phyloP scores from a whole-genome alignment of 2,888 invertebrate species.

The Teleogryllus oceanicus region DNA sequence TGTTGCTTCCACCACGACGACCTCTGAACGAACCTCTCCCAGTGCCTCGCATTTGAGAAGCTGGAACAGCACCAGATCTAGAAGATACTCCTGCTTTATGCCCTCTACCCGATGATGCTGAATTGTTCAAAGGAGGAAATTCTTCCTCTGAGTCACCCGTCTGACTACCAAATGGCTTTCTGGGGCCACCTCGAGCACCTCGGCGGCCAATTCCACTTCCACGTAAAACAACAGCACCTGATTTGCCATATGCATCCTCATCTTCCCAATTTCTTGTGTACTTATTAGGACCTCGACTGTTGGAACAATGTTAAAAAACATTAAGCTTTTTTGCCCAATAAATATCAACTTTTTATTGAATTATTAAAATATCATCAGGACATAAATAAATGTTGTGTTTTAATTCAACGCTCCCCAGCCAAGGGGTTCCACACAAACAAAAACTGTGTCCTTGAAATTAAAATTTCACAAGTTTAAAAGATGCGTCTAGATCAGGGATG shows the following conservation, averaged over 20 bases:
- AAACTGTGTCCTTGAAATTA: too few species aligned
- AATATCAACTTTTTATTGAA: too few species aligned
- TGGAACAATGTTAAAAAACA: conserved; percentile 23
- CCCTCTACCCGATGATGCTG: not conserved
- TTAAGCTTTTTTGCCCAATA: conserved; percentile 19
- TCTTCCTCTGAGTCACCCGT: conserved; percentile 34
- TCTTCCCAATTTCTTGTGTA: conserved; percentile 92
- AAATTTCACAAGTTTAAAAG: too few species aligned
- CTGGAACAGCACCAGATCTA: not conserved
- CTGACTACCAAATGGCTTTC: not conserved
- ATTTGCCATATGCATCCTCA: conserved; percentile 78
- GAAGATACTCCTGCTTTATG: not conserved
- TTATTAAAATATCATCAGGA: too few species aligned
- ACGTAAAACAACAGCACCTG: conserved; percentile 43
- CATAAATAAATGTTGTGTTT: too few species aligned
- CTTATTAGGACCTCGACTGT: conserved; percentile 83
- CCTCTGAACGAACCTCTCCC: not conserved
- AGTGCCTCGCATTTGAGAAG: not conserved
- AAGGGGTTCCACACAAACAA: too few species aligned
- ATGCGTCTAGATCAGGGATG: too few species aligned
- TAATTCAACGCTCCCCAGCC: too few species aligned
- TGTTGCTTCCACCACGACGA: not conserved
- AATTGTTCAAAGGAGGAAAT: conserved; percentile 39
- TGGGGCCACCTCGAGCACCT: conserved; percentile 31
- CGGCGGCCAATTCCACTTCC: conserved; percentile 42